phyloP scores from a whole-genome alignment of 64 coral and sea anemone species.

The Porites lutea region DNA sequence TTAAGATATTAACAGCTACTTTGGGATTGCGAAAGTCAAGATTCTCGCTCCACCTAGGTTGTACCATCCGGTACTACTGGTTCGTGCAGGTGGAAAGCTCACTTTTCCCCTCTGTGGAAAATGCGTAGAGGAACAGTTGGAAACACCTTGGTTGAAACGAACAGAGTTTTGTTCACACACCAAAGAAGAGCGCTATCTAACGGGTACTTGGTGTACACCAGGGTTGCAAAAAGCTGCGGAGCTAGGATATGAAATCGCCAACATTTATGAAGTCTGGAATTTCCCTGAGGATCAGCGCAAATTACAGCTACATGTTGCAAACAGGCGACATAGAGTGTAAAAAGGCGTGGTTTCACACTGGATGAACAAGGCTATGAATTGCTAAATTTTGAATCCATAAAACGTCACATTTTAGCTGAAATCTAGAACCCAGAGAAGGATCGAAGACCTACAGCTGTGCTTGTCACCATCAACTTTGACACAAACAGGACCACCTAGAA shows the following conservation, averaged over 20 bases:
- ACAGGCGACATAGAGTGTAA: background rate
- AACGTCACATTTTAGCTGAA: background rate
- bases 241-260: background rate
- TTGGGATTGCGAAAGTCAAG: background rate
- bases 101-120: background rate
- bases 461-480: no score
- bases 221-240: background rate
- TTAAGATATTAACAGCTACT: background rate
- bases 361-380: background rate
- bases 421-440: background rate
- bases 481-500: background rate
- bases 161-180: background rate
- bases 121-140: background rate
- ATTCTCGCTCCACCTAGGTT: background rate
- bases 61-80: background rate
- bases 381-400: background rate
- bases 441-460: background rate
- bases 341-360: conserved; percentile 16
- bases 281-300: background rate
- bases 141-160: background rate
- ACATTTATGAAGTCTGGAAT: conserved; percentile 29
- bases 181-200: background rate
- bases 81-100: background rate
- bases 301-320: conserved; percentile 1
- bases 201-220: background rate